Base-by-base conservation (phyloP, 2,888 invertebrate species). In the Ferdinandea cuprea region DNA sequence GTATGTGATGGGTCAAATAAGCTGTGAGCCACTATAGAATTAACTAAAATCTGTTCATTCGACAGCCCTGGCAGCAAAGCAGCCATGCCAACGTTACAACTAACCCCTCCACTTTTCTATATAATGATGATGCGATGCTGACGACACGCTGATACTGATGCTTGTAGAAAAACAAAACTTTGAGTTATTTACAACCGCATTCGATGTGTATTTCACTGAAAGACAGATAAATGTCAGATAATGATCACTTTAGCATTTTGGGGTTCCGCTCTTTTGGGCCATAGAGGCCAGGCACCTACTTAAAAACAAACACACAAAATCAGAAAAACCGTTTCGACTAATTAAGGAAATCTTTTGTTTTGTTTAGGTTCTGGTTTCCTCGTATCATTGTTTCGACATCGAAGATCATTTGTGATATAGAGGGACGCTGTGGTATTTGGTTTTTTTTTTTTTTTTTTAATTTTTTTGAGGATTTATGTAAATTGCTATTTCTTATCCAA, bases 171-270 rank as follows among this genome's bases (percentile, higher is more conserved):
- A 15, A 42, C n/a, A 48, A 56, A 56, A 40, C 35, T 35, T 32
- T 69, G 80, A 74, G 71, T 81, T 76, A 81, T 81, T 81, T 81
- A 81, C 65, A 76, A 76, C 69, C 65, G 44, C 37, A 69, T 81
- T 25, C 37, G 71, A 32, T 32, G 58, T 65, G 71, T 76, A 65
- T 81, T 76, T 81, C 58, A 76, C 7, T 65, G 65, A 46, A 58
- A 66, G 52, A 40, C 58, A 76, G 71, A 81, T 71, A 71, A 71
- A 81, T 81, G 76, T 65, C 68, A 71, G 76, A 81, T 81, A 74
- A 32, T 30, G 46, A 72, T 72, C 72, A 44, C 28, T 40, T 35
- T 52, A 42, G 61, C 17, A 32, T 25, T 25, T 46, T 46, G 52
- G 46, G 73, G 21, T 37, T 37, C 40, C 58, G n/a, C 17, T 71